Evolutionary conservation across 2,888 invertebrate genomes (phyloP).

Genomic region (Lymantria dispar): DNA sequence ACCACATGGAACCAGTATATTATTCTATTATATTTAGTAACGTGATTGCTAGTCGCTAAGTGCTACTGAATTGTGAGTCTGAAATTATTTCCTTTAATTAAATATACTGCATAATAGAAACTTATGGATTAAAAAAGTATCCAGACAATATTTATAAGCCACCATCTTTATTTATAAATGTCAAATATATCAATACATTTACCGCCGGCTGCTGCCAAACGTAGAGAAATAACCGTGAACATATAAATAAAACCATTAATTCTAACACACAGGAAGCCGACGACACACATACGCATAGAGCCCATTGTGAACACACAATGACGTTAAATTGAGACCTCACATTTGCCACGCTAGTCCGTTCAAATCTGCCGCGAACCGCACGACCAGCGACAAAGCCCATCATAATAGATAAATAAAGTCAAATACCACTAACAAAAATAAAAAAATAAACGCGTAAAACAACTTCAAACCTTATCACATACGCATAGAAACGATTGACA

Average conservation of each 20-base stretch:
- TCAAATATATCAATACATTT: constrained; percentile 8
- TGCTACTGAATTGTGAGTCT: too few relatives aligned
- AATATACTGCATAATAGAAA: too few relatives aligned
- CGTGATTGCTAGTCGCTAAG: too few relatives aligned
- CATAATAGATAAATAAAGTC: constrained; percentile 67
- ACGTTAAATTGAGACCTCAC: constrained; percentile 71
- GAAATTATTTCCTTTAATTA: too few relatives aligned
- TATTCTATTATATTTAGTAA: too few relatives aligned
- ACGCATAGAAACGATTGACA: constrained; percentile 5
- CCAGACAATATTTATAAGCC: not conserved
- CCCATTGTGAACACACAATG: constrained; percentile 57
- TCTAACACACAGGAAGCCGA: constrained; percentile 16
- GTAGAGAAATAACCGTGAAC: constrained; percentile 14
- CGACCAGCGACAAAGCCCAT: constrained; percentile 54
- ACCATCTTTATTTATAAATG: not conserved
- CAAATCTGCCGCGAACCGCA: constrained; percentile 44
- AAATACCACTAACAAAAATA: constrained; percentile 45
- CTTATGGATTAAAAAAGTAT: not conserved
- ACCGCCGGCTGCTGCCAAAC: constrained; percentile 10
- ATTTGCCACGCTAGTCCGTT: constrained; percentile 64
- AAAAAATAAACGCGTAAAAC: constrained; percentile 3
- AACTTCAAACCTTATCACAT: constrained; percentile 5
- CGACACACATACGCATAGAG: constrained; percentile 15
- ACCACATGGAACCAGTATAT: too few relatives aligned
- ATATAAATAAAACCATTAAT: constrained; percentile 29